Base-by-base conservation (phyloP, 1,140 invertebrate genomes). In the Ceratosolen solmsi region DNA sequence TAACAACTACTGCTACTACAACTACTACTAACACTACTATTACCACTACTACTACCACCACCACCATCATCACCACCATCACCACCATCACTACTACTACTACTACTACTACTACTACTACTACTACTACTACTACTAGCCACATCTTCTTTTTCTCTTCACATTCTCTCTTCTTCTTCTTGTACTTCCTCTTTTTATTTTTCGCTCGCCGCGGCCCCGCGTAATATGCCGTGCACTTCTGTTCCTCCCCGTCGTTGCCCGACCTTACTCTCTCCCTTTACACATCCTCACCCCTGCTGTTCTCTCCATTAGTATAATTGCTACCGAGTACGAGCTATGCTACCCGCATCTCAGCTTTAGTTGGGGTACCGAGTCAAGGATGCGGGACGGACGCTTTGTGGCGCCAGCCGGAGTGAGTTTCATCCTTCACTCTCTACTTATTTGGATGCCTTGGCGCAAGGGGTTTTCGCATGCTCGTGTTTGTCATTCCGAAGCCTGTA, bases 301-400 rank as follows among this genome's bases (percentile, higher is more conserved):
- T 72, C 56, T 89, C 86, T 90, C 89, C 89, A 91, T 91, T 90
- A 91, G 89, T 89, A 90, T 91, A 91, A 91, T 91, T 91, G 88
- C 87, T 86, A 83, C 84, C 86, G 87, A 88, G 73, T 68, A 46
- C 60, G 60, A 46, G 72, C n/a, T 46, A 33, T 68, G 89, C 88
- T 87, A 84, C 88, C 88, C 87, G 88, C 86, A 89, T 90, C 87
- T 86, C 85, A 74, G 84, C 82, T 85, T 73, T 78, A 30, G 60
- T 60, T 22, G 56, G 74, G 77, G 71, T 51, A 71, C n/a, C 58
- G 79, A 68, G 75, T 84, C 78, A 79, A 85, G 74, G 85, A 89
- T 89, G 86, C 88, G 86, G 89, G 88, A 84, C 46, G 74, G 70
- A 72, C 54, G 79, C 72, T 82, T 83, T 71, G 83, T 54, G 70